Percentiles rank a stretch among this genome's conserved stretches.
Evolutionary conservation across 2,113 vertebrate species (phyloP).

Genomic region (Triplophysa siluroides): DNA sequence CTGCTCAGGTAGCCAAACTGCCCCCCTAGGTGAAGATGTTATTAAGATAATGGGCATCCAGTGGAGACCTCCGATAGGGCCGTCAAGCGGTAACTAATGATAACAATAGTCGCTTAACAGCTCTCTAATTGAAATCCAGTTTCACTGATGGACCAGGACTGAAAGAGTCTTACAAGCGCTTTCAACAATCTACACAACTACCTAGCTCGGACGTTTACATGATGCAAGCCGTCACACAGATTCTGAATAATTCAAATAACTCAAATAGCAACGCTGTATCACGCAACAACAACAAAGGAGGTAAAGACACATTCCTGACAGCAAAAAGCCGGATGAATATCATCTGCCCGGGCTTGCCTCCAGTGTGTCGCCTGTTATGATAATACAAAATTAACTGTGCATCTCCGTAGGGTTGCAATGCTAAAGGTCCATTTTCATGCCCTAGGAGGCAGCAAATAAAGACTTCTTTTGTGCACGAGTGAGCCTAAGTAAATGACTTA

Average conservation of each 20-base stretch:
- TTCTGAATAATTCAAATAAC: not conserved
- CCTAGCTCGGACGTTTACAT: no score
- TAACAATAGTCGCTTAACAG: constrained; percentile 65
- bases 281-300: constrained; percentile 30
- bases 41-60: constrained; percentile 65
- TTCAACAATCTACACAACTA: not conserved
- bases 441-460: constrained; percentile 8
- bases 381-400: constrained; percentile 47
- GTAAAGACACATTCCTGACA: constrained; percentile 36
- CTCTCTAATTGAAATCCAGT: constrained; percentile 47
- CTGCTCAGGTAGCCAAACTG: constrained; percentile 32
- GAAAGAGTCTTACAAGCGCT: not conserved
- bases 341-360: constrained; percentile 45
- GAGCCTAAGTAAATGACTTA: constrained; percentile 37
- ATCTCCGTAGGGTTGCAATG: not conserved
- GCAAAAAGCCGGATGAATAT: constrained; percentile 33
- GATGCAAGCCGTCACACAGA: no score
- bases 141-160: constrained; percentile 30
- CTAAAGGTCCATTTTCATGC: constrained; percentile 6
- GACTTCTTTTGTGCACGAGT: constrained; percentile 28
- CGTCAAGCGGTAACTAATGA: constrained; percentile 65
- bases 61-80: constrained; percentile 59
- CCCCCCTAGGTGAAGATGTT: constrained; percentile 56
- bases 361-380: constrained; percentile 40
- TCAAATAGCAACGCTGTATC: not conserved